Percentiles rank a stretch among this genome's conserved stretches.
phyloP scores from a whole-genome alignment of 2,888 invertebrate species.

The Disparrhopalites patrizii region DNA sequence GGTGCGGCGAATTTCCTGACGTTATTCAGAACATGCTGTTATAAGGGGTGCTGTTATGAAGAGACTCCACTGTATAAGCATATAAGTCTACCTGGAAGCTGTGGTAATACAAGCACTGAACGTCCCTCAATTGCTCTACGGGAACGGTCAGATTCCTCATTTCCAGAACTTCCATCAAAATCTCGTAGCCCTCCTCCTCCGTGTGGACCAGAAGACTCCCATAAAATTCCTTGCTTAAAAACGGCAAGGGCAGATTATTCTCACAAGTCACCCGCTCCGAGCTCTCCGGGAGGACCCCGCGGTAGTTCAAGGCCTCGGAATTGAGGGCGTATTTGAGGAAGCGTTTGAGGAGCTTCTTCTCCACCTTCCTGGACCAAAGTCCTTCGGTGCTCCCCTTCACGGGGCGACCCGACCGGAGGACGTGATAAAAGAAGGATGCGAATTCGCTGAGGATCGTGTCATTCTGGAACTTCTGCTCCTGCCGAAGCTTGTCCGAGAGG shows the following conservation, averaged over 20 bases:
- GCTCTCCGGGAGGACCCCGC: not conserved
- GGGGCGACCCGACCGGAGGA: not conserved
- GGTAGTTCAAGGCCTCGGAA: not conserved
- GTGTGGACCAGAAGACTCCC: not conserved
- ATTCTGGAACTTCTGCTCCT: slow-evolving; percentile 1
- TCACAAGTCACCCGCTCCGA: not conserved
- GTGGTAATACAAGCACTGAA: slow-evolving; percentile 21
- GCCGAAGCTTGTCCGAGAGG: slow-evolving; percentile 2
- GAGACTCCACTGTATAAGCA: too few relatives aligned
- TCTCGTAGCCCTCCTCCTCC: slow-evolving; percentile 18
- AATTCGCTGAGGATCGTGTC: not conserved
- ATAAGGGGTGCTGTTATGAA: too few relatives aligned
- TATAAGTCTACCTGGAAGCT: too few relatives aligned
- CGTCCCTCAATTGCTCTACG: not conserved
- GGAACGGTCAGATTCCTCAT: slow-evolving; percentile 8
- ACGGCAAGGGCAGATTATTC: not conserved
- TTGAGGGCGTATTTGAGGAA: slow-evolving; percentile 9
- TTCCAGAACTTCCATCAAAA: slow-evolving; percentile 3
- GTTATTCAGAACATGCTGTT: too few relatives aligned
- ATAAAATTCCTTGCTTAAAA: slow-evolving; percentile 1
- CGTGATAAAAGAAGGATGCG: not conserved
- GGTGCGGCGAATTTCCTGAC: too few relatives aligned
- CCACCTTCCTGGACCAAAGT: slow-evolving; percentile 17
- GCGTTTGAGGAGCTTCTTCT: slow-evolving; percentile 7
- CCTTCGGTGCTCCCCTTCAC: not conserved